Conservation (phyloP, 2,888 invertebrate genomes). For the Drosophila antonietae region DNA sequence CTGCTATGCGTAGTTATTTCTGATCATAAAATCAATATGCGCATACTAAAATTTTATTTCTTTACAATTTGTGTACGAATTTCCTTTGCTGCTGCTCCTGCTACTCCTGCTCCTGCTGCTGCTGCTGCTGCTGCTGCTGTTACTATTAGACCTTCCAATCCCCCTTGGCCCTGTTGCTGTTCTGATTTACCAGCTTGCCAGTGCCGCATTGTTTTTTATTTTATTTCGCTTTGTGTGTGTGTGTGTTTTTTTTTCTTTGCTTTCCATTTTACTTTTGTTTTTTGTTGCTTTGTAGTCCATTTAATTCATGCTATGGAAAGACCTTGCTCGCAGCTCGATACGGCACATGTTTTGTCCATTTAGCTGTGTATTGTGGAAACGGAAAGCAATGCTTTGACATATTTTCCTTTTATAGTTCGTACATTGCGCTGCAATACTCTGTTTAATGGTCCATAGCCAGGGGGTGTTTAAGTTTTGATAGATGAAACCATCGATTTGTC, state of each 20-base stretch:
- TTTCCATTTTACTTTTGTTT: conserved; percentile 33
- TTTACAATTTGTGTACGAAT: conserved; percentile 79
- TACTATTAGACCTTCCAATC: conserved; percentile 2
- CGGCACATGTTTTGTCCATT: conserved; percentile 74
- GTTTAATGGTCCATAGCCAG: neutral
- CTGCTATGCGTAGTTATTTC: conserved; percentile 74
- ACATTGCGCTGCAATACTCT: conserved; percentile 23
- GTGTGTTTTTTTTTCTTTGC: neutral
- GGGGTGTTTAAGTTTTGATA: conserved; percentile 15
- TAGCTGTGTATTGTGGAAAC: conserved; percentile 52
- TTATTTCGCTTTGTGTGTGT: conserved; percentile 14
- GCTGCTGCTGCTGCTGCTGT: conserved; percentile 16
- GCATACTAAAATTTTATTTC: conserved; percentile 81
- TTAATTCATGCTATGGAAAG: conserved; percentile 67
- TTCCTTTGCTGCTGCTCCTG: conserved; percentile 38
- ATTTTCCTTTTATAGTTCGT: conserved; percentile 55
- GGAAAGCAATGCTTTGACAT: conserved; percentile 73
- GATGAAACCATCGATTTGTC: neutral
- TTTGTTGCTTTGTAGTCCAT: conserved; percentile 76
- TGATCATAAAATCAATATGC: conserved; percentile 81
- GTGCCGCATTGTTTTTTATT: conserved; percentile 49
- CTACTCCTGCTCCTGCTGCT: conserved; percentile 11
- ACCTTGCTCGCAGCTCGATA: conserved; percentile 50
- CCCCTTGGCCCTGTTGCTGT: conserved; percentile 36
- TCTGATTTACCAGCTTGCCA: conserved; percentile 53